A percentile compares a stretch with the other conserved stretches of the same genome.
Evolutionary conservation across 1,140 invertebrate species (phyloP).

Genomic region (Tetragonula clypearis): DNA sequence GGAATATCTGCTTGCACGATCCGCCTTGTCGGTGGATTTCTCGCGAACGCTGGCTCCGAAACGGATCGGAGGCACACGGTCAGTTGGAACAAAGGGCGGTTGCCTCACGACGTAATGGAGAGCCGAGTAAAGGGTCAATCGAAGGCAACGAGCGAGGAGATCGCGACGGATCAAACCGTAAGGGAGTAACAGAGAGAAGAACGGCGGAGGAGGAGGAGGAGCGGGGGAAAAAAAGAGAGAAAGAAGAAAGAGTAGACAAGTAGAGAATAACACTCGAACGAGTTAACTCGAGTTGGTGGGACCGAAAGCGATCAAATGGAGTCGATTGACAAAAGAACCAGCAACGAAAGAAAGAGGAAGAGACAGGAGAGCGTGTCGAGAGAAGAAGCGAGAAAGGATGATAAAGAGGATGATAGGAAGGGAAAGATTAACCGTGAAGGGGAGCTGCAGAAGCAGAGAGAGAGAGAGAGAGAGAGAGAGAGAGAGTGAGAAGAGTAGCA

Average conservation of each 20-base stretch:
- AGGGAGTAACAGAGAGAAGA: background rate
- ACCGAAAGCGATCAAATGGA: conserved; percentile 62
- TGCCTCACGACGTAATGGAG: background rate
- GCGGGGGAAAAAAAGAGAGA: background rate
- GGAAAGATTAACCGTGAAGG: background rate
- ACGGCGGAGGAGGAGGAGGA: too few relatives aligned
- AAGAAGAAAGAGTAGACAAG: background rate
- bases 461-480: background rate
- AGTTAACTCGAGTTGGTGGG: conserved; percentile 38
- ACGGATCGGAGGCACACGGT: background rate
- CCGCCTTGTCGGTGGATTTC: too few relatives aligned
- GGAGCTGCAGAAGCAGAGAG: background rate
- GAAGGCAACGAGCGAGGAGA: conserved; percentile 17
- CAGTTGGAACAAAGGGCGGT: conserved; percentile 12
- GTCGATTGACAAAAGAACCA: conserved; percentile 55
- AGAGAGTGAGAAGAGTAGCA: too few relatives aligned
- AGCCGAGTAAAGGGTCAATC: conserved; percentile 39
- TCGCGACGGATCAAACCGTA: background rate
- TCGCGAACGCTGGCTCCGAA: background rate
- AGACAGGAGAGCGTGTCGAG: background rate
- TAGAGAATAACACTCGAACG: conserved; percentile 34
- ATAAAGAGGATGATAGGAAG: conserved; percentile 4
- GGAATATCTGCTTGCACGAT: too few relatives aligned
- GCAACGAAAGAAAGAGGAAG: conserved; percentile 49
- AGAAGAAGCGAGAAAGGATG: conserved; percentile 7